Evolutionary conservation across 2,888 invertebrate genomes (phyloP), one percentile per base, ranked within the genome.

Genomic region (Nymphalis polychloros): DNA sequence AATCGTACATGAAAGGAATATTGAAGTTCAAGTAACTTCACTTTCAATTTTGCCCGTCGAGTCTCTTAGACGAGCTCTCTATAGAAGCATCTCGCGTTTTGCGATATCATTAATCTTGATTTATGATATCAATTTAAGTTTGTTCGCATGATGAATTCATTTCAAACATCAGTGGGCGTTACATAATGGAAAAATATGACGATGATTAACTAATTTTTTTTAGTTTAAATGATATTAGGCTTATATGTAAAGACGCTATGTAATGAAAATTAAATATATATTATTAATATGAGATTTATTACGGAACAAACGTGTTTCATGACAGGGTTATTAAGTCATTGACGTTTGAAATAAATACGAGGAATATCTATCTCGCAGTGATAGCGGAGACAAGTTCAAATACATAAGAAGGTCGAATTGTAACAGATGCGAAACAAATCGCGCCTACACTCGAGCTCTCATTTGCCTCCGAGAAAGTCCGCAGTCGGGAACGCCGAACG

Each of bases 351-450:
- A 75, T 46, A 69, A 63, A 69, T 50, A 64, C 20, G 52, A 62
- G 59, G 49, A 23, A 64, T 53, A 64, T 59, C 48, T 64, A 35
- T 23, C 47, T 23, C 17, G 17, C 49, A 48, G 68, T 76, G 82
- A 83, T 81, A 81, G 78, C 68, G 69, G 72, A 81, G 77, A 74
- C 81, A 84, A 86, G 84, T 84, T 84, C 84, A 88, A 86, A 86
- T 84, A 86, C 84, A 84, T 79, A 78, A 79, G 83, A 84, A 87
- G 87, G 85, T 86, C 84, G 83, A 78, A 80, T 75, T 74, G 79
- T 79, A 81, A 83, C 81, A 75, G 79, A 72, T 76, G 73, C 78
- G 81, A 79, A 81, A 76, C 78, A 80, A 82, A 80, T 74, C 82
- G 78, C 85, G 83, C 82, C 83, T 84, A 82, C 85, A 69, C 13